phyloP scores from a whole-genome alignment of 1,140 invertebrate species.

The Tyrophagus putrescentiae region DNA sequence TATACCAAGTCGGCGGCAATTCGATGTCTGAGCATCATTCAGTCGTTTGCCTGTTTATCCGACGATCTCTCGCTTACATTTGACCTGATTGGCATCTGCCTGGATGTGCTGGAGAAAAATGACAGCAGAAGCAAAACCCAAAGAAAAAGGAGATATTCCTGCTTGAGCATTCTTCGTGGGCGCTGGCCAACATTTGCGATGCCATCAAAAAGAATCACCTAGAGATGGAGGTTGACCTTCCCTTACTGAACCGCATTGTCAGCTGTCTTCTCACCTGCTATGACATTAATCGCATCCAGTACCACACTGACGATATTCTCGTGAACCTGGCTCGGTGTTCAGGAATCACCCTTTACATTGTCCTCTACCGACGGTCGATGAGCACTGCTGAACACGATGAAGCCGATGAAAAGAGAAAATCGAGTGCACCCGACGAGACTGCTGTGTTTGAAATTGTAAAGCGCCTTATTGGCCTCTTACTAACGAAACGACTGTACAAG shows the following conservation, averaged over 20 bases:
- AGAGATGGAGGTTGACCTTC: background rate
- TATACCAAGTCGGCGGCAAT: conserved; percentile 14
- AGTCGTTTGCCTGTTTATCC: background rate
- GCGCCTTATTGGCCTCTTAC: background rate
- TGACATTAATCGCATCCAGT: background rate
- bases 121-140: background rate
- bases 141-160: conserved; percentile 10
- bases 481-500: background rate
- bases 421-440: too few species aligned
- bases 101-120: conserved; percentile 1
- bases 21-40: conserved; percentile 5
- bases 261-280: background rate
- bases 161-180: conserved; percentile 6
- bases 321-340: background rate
- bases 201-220: background rate
- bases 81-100: conserved; percentile 4
- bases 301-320: conserved; percentile 4
- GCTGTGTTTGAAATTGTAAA: background rate
- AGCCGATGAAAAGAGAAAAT: too few species aligned
- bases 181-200: conserved; percentile 4
- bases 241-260: background rate
- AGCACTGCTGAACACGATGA: too few species aligned
- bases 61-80: background rate
- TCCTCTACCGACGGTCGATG: background rate
- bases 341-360: background rate